Conservation (phyloP, 2,113 vertebrate genomes). For the Gorsachius goisagi region DNA sequence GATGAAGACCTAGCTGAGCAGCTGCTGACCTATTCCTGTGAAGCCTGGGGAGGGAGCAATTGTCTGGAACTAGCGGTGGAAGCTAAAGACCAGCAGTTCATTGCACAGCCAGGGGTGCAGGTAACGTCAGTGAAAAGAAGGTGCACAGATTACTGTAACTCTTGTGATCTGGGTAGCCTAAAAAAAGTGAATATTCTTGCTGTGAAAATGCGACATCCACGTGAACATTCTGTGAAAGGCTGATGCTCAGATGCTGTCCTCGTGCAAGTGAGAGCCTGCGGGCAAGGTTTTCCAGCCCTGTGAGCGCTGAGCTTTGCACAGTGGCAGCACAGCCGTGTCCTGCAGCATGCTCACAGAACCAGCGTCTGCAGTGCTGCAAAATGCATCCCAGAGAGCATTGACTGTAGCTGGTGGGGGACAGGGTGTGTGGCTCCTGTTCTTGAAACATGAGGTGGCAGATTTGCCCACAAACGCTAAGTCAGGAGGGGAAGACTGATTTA, state of each 20-base stretch:
- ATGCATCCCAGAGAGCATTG: not conserved
- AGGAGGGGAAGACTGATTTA: not conserved
- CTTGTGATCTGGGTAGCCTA: not conserved
- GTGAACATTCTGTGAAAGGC: not conserved
- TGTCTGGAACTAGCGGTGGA: slow-evolving; percentile 91
- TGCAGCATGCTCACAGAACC: not conserved
- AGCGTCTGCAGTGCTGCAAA: not conserved
- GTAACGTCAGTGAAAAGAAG: slow-evolving; percentile 59
- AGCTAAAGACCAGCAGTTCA: slow-evolving; percentile 88
- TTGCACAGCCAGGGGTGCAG: slow-evolving; percentile 94
- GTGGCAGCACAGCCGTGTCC: accelerated
- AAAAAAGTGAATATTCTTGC: not conserved
- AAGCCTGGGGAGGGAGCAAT: slow-evolving; percentile 89
- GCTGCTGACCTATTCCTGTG: slow-evolving; percentile 86
- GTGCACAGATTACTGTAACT: not conserved
- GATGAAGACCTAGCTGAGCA: slow-evolving; percentile 84
- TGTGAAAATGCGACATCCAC: not conserved
- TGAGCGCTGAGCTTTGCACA: not conserved
- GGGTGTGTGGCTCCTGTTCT: not conserved
- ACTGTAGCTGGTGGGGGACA: no score
- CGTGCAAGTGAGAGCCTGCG: not conserved
- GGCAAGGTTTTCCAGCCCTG: not conserved
- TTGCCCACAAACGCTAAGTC: not conserved
- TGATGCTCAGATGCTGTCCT: not conserved
- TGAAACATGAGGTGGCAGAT: not conserved